A percentile compares a stretch with the other conserved stretches of the same genome.
Evolutionary conservation across 2,888 invertebrate species (phyloP).

Genomic region (Noctua comes): DNA sequence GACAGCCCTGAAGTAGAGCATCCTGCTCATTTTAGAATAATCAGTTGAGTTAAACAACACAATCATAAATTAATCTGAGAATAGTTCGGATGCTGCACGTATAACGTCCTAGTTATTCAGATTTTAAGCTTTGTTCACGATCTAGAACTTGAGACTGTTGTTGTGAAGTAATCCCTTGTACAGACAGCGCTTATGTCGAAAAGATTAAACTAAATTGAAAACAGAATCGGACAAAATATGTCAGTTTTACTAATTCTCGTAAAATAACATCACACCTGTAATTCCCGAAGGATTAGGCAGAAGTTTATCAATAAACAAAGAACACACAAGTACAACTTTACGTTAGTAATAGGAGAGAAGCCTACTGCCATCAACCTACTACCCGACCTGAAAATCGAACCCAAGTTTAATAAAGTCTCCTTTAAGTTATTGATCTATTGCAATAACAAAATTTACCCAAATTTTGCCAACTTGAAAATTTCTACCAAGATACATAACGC

Average conservation of each 20-base stretch:
- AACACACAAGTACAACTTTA: not conserved
- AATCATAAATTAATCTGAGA: not conserved
- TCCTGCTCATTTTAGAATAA: not conserved
- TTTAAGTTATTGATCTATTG: not conserved
- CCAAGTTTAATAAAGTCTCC: not conserved
- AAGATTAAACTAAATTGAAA: not conserved
- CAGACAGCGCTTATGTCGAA: not conserved
- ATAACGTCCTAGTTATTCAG: not conserved
- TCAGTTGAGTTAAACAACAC: not conserved
- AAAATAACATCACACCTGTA: not conserved
- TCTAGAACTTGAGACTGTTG: not conserved
- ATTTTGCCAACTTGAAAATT: not conserved
- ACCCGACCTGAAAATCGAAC: not conserved
- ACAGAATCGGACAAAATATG: not conserved
- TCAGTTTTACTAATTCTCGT: not conserved
- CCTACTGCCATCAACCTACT: not conserved
- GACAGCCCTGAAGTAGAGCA: too few species aligned
- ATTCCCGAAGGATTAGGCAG: not conserved
- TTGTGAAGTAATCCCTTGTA: not conserved
- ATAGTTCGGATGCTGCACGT: not conserved
- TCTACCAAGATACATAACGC: not conserved
- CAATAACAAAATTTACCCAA: not conserved
- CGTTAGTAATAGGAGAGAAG: not conserved
- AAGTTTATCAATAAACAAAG: not conserved
- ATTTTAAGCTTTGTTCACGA: not conserved